These are phyloP conservation scores for Ptychochromis oligacanthus DNA, from an alignment of 2,113 vertebrate genomes.

Conservation along the genomic window DNA sequence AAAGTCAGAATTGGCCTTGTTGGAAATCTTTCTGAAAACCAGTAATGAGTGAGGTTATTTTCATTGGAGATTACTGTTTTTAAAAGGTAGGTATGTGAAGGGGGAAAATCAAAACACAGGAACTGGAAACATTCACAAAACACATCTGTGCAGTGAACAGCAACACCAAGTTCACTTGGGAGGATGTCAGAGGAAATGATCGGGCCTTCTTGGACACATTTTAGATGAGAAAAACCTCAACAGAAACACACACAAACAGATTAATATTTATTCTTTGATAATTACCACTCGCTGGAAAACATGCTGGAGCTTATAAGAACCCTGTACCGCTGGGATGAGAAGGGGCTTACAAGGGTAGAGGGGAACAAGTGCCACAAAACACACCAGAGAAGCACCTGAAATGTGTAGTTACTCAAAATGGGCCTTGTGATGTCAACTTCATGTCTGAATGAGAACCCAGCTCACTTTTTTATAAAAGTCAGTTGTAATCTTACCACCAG, in stretches of 20 bases:
- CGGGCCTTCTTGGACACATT: neutral
- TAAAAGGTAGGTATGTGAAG: neutral
- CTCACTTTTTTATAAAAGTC: neutral
- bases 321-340: neutral
- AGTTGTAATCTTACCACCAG: neutral
- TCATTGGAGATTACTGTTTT: conserved; percentile 2
- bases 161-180: conserved; percentile 2
- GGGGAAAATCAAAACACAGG: neutral
- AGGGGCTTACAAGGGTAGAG: neutral
- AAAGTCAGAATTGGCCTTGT: neutral
- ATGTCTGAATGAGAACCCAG: neutral
- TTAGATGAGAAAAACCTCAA: neutral
- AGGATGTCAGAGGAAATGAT: conserved; percentile 4
- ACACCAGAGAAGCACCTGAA: neutral
- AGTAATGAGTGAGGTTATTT: neutral
- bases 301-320: neutral
- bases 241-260: neutral
- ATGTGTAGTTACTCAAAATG: neutral
- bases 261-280: neutral
- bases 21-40: neutral
- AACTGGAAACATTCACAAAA: neutral
- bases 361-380: neutral
- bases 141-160: neutral
- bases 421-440: neutral
- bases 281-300: neutral